These are phyloP conservation scores for Intellagama lesueurii DNA, from an alignment of 2,797 vertebrate species.

Conservation along the genomic window DNA sequence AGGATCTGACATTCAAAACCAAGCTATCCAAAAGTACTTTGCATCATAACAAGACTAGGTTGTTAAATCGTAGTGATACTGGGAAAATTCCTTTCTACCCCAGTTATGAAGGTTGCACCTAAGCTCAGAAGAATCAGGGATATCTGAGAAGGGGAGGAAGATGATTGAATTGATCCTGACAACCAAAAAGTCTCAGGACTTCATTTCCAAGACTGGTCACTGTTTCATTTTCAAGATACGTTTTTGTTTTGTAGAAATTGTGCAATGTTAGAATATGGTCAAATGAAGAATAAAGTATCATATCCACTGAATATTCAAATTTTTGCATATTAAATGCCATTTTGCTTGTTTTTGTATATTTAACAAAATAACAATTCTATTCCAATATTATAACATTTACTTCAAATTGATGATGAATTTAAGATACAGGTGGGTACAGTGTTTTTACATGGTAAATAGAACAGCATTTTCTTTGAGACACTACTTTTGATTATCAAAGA, in stretches of 20 bases:
- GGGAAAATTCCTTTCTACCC: too few species aligned
- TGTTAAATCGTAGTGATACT: too few species aligned
- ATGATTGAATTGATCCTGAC: not conserved
- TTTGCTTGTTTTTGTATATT: not conserved
- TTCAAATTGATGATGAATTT: not conserved
- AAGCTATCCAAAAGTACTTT: not conserved
- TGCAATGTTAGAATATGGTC: not conserved
- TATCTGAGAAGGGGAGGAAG: not conserved
- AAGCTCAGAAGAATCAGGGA: not conserved
- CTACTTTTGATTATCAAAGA: not conserved
- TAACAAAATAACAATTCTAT: not conserved
- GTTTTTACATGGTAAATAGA: not conserved
- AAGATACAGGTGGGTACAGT: not conserved
- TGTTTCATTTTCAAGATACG: not conserved
- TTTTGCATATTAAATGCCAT: not conserved
- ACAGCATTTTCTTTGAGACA: not conserved
- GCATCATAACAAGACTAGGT: not conserved
- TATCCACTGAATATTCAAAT: not conserved
- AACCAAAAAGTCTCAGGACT: not conserved
- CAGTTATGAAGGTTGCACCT: too few species aligned
- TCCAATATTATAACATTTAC: not conserved
- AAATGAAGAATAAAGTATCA: conserved; percentile 17
- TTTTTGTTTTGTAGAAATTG: not conserved
- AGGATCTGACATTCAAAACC: not conserved
- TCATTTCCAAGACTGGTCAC: not conserved